Evolutionary conservation across 1,140 invertebrate species (phyloP).

Genomic region (Drosophila lacteicornis): DNA sequence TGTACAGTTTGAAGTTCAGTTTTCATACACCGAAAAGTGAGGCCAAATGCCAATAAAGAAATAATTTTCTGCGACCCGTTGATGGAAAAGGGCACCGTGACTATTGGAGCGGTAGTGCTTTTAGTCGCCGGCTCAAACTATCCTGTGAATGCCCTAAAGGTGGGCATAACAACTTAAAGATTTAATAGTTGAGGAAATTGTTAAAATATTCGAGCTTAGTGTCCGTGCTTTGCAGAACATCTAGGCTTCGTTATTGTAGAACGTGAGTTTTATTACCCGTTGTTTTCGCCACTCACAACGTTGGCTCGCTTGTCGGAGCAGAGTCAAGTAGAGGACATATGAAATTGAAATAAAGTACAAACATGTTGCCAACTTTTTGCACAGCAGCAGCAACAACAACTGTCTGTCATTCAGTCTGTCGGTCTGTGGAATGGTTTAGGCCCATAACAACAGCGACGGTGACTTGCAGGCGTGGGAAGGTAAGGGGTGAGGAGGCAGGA

Average conservation of each 20-base stretch:
- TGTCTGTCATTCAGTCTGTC: constrained; percentile 34
- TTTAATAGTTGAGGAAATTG: neutral
- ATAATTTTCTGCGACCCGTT: constrained; percentile 3
- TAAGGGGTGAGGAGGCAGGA: constrained; percentile 14
- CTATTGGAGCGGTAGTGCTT: neutral
- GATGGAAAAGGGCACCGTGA: neutral
- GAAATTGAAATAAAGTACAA: constrained; percentile 80
- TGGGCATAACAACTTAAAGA: neutral
- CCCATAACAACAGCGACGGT: constrained; percentile 40
- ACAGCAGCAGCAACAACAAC: constrained; percentile 32
- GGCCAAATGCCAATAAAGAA: constrained; percentile 36
- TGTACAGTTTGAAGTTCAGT: constrained; percentile 33
- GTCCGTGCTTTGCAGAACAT: constrained; percentile 19
- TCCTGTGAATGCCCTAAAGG: neutral
- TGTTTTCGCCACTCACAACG: constrained; percentile 41
- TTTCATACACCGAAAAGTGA: constrained; percentile 44
- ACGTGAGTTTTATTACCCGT: constrained; percentile 10
- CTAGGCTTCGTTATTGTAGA: constrained; percentile 29
- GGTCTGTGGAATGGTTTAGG: constrained; percentile 48
- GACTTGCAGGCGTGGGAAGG: constrained; percentile 3
- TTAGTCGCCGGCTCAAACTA: neutral
- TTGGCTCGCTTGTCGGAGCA: constrained; percentile 24
- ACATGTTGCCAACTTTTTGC: constrained; percentile 74
- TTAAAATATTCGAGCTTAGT: neutral
- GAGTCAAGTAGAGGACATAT: constrained; percentile 57